Evolutionary conservation across 2,888 invertebrate species (phyloP).

Genomic region (Timema cristinae): DNA sequence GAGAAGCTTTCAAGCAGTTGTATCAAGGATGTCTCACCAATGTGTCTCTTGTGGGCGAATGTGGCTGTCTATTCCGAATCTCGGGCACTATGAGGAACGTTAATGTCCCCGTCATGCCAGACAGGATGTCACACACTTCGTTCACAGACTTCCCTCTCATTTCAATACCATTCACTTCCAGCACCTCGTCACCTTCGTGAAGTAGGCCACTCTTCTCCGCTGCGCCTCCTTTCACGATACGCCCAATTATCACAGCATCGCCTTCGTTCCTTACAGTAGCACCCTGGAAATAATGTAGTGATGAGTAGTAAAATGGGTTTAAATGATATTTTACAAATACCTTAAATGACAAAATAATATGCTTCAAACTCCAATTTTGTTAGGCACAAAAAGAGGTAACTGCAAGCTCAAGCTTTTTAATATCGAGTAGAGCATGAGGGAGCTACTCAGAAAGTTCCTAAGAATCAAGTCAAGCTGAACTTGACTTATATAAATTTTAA

Average conservation of each 20-base stretch:
- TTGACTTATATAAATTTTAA: no score
- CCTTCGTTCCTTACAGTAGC: constrained; percentile 82
- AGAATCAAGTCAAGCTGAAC: no score
- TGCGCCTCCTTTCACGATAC: constrained; percentile 94
- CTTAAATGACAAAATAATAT: background rate
- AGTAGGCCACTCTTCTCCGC: constrained; percentile 93
- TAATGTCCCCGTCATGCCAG: constrained; percentile 88
- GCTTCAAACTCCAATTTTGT: background rate
- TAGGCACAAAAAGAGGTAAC: no score
- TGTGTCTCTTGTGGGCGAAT: constrained; percentile 36
- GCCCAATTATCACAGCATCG: constrained; percentile 91
- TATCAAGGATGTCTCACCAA: constrained; percentile 33
- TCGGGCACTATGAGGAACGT: constrained; percentile 86
- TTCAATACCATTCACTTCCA: constrained; percentile 93
- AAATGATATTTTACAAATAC: constrained; percentile 8
- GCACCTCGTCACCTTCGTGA: constrained; percentile 94
- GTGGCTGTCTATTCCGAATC: constrained; percentile 46
- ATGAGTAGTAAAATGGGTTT: constrained; percentile 5
- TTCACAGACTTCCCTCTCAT: constrained; percentile 96
- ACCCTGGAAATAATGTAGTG: constrained; percentile 43
- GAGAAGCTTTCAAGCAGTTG: no score
- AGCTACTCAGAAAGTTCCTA: no score
- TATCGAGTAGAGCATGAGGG: no score
- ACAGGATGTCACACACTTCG: constrained; percentile 94
- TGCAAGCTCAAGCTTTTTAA: no score